Percentiles rank a stretch among this genome's conserved stretches.
Conservation (phyloP, 1,140 invertebrate genomes). For the Liolophura sinensis region DNA sequence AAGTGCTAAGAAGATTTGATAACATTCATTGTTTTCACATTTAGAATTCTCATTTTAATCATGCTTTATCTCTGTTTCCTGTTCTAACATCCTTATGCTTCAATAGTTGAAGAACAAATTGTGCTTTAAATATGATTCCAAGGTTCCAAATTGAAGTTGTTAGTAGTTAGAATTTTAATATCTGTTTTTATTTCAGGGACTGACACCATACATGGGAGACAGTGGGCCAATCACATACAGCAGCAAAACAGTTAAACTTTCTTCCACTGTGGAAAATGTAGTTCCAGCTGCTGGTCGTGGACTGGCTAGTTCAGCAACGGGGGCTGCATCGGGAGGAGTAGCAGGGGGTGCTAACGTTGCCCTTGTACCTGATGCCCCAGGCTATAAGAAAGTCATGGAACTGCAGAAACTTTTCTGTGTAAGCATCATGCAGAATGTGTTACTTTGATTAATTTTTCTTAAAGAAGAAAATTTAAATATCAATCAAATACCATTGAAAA, state of each 20-base stretch:
- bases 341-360: neutral
- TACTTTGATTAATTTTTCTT: too few relatives aligned
- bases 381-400: conserved; percentile 8
- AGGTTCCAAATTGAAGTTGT: too few relatives aligned
- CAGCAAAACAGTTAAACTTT: neutral
- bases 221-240: neutral
- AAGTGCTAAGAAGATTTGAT: neutral
- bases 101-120: too few relatives aligned
- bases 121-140: too few relatives aligned
- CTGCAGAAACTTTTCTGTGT: conserved; percentile 10
- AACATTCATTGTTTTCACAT: conserved; percentile 1
- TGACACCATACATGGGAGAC: neutral
- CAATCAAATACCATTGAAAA: too few relatives aligned
- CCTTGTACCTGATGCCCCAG: neutral
- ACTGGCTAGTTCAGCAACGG: conserved; percentile 3
- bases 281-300: conserved; percentile 11
- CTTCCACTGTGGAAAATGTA: conserved; percentile 11
- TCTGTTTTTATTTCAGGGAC: neutral
- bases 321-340: neutral
- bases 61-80: too few relatives aligned
- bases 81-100: too few relatives aligned
- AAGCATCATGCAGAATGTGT: conserved; percentile 1
- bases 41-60: too few relatives aligned
- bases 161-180: too few relatives aligned
- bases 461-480: too few relatives aligned